Evolutionary conservation across 2,888 invertebrate species (phyloP).

Genomic region (Catocala fraxini): DNA sequence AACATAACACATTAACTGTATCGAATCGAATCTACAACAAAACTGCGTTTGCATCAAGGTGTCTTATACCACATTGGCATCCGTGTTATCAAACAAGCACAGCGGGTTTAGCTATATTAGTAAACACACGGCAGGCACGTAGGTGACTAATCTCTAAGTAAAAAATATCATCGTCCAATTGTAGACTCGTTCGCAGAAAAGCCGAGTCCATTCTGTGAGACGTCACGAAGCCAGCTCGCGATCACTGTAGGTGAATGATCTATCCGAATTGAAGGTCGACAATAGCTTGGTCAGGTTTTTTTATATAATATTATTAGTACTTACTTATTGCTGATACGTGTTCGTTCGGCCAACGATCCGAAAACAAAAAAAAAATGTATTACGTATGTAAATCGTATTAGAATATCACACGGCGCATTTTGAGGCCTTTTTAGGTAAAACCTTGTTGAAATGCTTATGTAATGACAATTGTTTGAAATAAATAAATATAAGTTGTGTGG

Average conservation of each 20-base stretch:
- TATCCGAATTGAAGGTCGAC: constrained; percentile 80
- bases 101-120: constrained; percentile 39
- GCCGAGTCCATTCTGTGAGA: constrained; percentile 39
- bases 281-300: constrained; percentile 79
- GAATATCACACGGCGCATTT: constrained; percentile 47
- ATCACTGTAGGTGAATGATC: constrained; percentile 78
- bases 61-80: not conserved
- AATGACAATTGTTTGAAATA: constrained; percentile 28
- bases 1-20: too few relatives aligned
- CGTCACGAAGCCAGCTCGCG: constrained; percentile 56
- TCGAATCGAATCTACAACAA: not conserved
- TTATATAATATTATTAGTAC: constrained; percentile 62
- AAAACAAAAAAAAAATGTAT: constrained; percentile 55
- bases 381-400: constrained; percentile 51
- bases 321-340: constrained; percentile 65
- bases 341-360: constrained; percentile 67
- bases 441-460: constrained; percentile 27
- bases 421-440: constrained; percentile 54
- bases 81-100: not conserved
- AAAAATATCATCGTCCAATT: constrained; percentile 42
- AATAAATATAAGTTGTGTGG: constrained; percentile 15
- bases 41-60: too few relatives aligned
- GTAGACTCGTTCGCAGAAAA: constrained; percentile 33
- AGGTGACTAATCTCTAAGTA: constrained; percentile 41
- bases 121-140: constrained; percentile 34